Conservation (phyloP, 92 coral and sea anemone species). For the Anthopleura xanthogrammica region DNA sequence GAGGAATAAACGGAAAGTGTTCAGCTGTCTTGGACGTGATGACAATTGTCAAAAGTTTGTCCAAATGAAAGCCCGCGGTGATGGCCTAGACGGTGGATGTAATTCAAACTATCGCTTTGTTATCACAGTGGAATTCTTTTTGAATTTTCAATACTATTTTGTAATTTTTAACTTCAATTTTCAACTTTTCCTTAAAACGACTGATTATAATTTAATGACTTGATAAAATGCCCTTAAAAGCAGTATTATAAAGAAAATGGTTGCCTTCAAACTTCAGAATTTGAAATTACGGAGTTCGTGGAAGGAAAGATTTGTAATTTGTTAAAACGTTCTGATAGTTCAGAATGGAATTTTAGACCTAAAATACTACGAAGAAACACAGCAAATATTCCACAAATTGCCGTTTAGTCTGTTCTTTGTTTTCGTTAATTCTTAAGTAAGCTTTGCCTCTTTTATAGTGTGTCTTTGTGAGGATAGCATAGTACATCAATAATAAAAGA, state of each 20-base stretch:
- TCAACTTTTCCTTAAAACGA: too few species aligned
- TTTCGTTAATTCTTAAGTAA: neutral
- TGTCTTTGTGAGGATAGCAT: neutral
- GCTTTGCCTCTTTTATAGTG: neutral
- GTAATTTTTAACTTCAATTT: too few species aligned
- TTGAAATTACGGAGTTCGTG: neutral
- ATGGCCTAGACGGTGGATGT: neutral
- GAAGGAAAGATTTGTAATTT: too few species aligned
- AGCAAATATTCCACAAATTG: neutral
- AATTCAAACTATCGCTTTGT: neutral
- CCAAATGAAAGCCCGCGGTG: neutral
- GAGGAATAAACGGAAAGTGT: neutral
- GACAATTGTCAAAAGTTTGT: neutral
- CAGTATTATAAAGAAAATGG: too few species aligned
- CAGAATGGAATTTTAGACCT: too few species aligned
- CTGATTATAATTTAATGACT: too few species aligned
- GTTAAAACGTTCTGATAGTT: too few species aligned
- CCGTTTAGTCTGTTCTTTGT: neutral
- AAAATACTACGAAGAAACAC: neutral
- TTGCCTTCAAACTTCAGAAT: neutral
- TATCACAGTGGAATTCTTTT: too few species aligned
- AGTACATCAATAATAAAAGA: neutral
- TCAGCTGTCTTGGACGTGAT: neutral
- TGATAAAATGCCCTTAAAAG: too few species aligned
- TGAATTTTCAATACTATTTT: too few species aligned